Conservation (phyloP, 2,888 invertebrate genomes). For the Ctena decussata region DNA sequence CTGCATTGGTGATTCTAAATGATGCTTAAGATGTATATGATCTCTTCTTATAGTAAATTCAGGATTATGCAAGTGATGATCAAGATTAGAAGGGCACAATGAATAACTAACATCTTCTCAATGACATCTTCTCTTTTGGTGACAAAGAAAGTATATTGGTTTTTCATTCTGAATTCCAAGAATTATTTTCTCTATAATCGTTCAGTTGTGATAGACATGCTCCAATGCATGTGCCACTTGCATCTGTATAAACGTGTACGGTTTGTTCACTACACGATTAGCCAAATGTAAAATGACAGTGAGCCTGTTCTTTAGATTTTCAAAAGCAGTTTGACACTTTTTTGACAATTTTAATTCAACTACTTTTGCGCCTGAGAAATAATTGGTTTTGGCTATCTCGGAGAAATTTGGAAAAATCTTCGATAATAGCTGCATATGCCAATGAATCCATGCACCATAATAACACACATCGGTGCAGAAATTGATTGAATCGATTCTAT, state of each 20-base stretch:
- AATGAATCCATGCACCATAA: slow-evolving; percentile 32
- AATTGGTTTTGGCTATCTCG: slow-evolving; percentile 42
- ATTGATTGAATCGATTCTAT: slow-evolving; percentile 33
- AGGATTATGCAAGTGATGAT: slow-evolving; percentile 21
- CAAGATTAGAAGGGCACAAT: slow-evolving; percentile 28
- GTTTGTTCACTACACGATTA: neutral
- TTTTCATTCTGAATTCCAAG: too few species aligned
- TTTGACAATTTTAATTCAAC: slow-evolving; percentile 41
- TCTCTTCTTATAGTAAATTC: slow-evolving; percentile 35
- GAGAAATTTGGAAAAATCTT: slow-evolving; percentile 47
- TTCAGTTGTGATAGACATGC: slow-evolving; percentile 1
- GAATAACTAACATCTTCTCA: slow-evolving; percentile 27
- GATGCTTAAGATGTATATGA: slow-evolving; percentile 42
- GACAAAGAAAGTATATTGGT: neutral
- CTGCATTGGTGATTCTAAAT: slow-evolving; percentile 47
- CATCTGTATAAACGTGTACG: slow-evolving; percentile 30
- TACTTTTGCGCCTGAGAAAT: slow-evolving; percentile 36
- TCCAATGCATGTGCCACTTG: slow-evolving; percentile 24
- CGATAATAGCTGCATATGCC: slow-evolving; percentile 48
- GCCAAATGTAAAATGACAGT: neutral
- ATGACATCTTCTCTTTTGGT: too few species aligned
- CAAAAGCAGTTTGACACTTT: slow-evolving; percentile 17
- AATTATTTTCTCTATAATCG: too few species aligned
- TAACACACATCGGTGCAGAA: slow-evolving; percentile 25
- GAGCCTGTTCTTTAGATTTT: slow-evolving; percentile 10